Percentiles rank a stretch among this genome's conserved stretches.
These are phyloP conservation scores for Laticauda laticaudata DNA, from an alignment of 2,113 vertebrate species.

Conservation along the genomic window DNA sequence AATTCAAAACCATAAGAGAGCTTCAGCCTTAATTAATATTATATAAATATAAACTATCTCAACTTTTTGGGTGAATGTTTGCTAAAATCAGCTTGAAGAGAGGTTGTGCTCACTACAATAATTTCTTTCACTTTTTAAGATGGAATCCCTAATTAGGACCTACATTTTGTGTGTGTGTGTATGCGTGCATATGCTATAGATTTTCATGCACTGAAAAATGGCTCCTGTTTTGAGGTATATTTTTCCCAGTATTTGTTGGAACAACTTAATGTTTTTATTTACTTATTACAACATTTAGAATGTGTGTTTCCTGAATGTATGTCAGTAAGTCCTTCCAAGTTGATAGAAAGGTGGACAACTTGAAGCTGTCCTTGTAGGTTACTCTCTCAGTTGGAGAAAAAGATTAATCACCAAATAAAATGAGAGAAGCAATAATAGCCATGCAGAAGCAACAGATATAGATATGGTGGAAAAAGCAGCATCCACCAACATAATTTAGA, in stretches of 20 bases:
- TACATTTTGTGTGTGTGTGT: neutral
- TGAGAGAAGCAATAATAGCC: neutral
- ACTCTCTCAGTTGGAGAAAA: neutral
- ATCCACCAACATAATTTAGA: neutral
- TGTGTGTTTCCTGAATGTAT: neutral
- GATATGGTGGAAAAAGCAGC: neutral
- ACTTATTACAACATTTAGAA: neutral
- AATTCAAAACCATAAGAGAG: neutral
- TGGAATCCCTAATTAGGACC: neutral
- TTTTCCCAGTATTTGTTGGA: neutral
- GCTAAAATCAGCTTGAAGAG: neutral
- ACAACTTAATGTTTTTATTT: neutral
- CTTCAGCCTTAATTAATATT: constrained; percentile 28
- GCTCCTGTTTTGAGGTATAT: neutral
- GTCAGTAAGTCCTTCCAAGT: neutral
- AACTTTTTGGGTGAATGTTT: neutral
- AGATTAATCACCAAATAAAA: neutral
- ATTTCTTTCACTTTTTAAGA: neutral
- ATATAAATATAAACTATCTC: constrained; percentile 36
- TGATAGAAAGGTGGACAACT: neutral
- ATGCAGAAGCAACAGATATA: neutral
- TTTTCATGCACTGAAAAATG: constrained; percentile 13
- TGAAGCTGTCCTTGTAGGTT: neutral
- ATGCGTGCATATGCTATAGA: neutral
- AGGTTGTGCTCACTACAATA: neutral